Percentiles rank a stretch among this genome's conserved stretches.
Evolutionary conservation across 2,888 invertebrate genomes (phyloP).

Genomic region (Calliopum simillimum): DNA sequence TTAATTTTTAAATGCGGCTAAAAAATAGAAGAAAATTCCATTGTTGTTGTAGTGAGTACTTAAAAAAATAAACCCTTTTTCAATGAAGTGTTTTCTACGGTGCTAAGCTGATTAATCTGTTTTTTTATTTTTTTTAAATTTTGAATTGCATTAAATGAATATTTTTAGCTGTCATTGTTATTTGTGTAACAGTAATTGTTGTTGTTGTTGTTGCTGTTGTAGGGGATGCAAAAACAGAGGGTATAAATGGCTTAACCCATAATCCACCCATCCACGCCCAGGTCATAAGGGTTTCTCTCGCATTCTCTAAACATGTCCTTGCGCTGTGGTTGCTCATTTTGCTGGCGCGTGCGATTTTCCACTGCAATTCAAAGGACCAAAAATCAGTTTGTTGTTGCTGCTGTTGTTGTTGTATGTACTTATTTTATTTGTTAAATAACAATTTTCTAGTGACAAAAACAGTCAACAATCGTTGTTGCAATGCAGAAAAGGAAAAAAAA

Average conservation of each 20-base stretch:
- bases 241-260: conserved; percentile 6
- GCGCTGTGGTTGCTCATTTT: conserved; percentile 27
- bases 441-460: not conserved
- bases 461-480: not conserved
- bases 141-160: conserved; percentile 25
- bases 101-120: conserved; percentile 16
- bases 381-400: not conserved
- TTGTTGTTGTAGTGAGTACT: too few species aligned
- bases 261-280: conserved; percentile 11
- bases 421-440: not conserved
- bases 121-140: conserved; percentile 20
- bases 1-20: too few species aligned
- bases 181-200: too few species aligned
- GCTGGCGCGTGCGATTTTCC: conserved; percentile 21
- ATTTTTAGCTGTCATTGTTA: not conserved
- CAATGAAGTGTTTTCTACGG: too few species aligned
- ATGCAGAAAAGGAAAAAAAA: not conserved
- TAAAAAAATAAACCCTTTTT: too few species aligned
- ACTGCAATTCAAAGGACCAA: not conserved
- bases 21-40: too few species aligned
- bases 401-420: not conserved
- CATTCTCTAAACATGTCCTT: not conserved
- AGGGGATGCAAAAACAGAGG: not conserved
- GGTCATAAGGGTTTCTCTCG: not conserved
- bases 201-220: not conserved